phyloP scores from a whole-genome alignment of 2,797 vertebrate genomes.

The Centropyge bicolor region DNA sequence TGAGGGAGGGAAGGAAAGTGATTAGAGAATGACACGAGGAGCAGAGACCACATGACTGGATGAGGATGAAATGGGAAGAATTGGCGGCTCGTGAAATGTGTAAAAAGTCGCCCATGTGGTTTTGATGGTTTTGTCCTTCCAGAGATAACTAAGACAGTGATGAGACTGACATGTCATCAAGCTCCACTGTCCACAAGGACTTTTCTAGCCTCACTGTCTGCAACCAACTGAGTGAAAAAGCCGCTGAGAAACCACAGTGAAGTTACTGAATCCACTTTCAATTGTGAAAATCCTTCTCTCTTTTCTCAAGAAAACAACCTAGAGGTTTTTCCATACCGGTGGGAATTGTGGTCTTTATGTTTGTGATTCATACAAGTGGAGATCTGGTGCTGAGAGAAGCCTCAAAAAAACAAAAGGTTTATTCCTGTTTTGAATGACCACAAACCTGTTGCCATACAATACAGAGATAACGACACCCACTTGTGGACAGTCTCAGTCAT shows the following conservation, averaged over 20 bases:
- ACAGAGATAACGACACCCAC: neutral
- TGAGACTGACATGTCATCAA: slow-evolving; percentile 46
- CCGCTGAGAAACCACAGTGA: too few relatives aligned
- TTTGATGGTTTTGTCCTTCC: slow-evolving; percentile 45
- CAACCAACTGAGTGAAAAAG: neutral
- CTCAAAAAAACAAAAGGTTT: neutral
- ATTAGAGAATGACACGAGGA: slow-evolving; percentile 48
- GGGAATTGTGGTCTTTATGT: slow-evolving; percentile 14
- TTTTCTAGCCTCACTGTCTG: slow-evolving; percentile 23
- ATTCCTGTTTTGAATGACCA: neutral
- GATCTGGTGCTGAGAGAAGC: neutral
- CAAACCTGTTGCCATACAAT: neutral
- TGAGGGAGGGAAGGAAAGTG: slow-evolving; percentile 58
- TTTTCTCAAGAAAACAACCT: neutral
- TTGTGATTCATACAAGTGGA: neutral
- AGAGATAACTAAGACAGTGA: slow-evolving; percentile 42
- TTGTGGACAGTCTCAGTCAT: neutral
- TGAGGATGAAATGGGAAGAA: slow-evolving; percentile 7
- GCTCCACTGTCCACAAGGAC: slow-evolving; percentile 35
- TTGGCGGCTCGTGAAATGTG: slow-evolving; percentile 15
- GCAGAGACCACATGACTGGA: slow-evolving; percentile 50
- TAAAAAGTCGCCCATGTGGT: slow-evolving; percentile 36
- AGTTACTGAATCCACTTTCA: neutral
- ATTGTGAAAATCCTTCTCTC: slow-evolving; percentile 12
- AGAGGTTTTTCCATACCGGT: neutral